Percentiles rank a stretch among this genome's conserved stretches.
phyloP scores from a whole-genome alignment of 2,797 vertebrate genomes.

The Tokudaia muenninki region DNA sequence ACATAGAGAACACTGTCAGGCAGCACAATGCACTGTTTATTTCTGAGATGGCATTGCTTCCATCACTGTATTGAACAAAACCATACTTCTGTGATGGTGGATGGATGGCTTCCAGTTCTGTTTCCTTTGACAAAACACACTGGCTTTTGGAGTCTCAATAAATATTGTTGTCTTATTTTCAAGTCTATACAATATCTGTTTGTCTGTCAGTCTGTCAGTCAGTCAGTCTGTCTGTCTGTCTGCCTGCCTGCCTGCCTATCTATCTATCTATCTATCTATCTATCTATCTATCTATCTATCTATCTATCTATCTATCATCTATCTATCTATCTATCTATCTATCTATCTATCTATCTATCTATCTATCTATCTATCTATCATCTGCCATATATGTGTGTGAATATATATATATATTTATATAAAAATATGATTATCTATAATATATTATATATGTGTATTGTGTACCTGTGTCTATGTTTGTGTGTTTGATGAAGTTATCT shows the following conservation, averaged over 20 bases:
- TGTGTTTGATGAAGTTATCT: neutral
- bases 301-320: too few species aligned
- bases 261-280: neutral
- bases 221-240: too few species aligned
- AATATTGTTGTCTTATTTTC: neutral
- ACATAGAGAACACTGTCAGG: conserved; percentile 41
- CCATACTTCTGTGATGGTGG: conserved; percentile 18
- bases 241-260: too few species aligned
- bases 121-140: neutral
- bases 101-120: conserved; percentile 1
- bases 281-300: neutral
- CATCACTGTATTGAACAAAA: conserved; percentile 52
- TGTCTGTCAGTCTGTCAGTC: too few species aligned
- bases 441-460: neutral
- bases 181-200: neutral
- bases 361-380: neutral
- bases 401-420: neutral
- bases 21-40: conserved; percentile 31
- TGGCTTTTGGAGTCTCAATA: neutral
- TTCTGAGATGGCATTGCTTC: neutral
- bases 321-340: neutral
- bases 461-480: neutral
- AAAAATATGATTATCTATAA: neutral
- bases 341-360: too few species aligned
- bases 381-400: neutral